phyloP scores from a whole-genome alignment of 2,888 invertebrate species.

The Philereme transversata region DNA sequence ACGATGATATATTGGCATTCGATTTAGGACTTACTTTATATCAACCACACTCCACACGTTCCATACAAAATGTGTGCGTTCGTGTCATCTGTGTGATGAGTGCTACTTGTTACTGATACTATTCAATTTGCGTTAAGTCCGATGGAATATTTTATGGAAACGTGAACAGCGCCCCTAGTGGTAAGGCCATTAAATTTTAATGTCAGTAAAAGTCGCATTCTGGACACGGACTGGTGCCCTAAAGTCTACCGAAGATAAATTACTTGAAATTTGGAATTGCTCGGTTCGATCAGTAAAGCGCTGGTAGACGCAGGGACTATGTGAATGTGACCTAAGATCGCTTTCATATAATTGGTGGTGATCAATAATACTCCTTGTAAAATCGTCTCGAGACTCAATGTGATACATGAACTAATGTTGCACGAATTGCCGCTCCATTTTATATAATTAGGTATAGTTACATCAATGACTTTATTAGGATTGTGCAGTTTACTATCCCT shows the following conservation, averaged over 20 bases:
- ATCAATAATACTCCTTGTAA: too few species aligned
- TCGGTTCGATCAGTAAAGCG: neutral
- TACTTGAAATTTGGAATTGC: too few species aligned
- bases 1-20: conserved; percentile 9
- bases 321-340: neutral
- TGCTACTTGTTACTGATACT: neutral
- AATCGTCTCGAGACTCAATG: neutral
- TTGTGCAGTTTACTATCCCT: conserved; percentile 9
- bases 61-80: too few species aligned
- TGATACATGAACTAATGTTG: neutral
- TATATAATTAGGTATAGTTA: neutral
- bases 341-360: neutral
- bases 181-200: too few species aligned
- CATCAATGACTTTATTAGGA: conserved; percentile 6
- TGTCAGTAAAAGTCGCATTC: too few species aligned
- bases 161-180: too few species aligned
- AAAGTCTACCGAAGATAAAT: too few species aligned
- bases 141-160: too few species aligned
- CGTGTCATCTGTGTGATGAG: neutral
- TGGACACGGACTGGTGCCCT: too few species aligned
- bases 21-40: neutral
- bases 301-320: neutral
- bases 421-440: conserved; percentile 16
- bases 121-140: too few species aligned
- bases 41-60: too few species aligned